Percentiles rank a stretch among this genome's conserved stretches.
Evolutionary conservation across 35 echinoderm and acorn worm species (phyloP).

Genomic region (Ophiothrix spiculata): DNA sequence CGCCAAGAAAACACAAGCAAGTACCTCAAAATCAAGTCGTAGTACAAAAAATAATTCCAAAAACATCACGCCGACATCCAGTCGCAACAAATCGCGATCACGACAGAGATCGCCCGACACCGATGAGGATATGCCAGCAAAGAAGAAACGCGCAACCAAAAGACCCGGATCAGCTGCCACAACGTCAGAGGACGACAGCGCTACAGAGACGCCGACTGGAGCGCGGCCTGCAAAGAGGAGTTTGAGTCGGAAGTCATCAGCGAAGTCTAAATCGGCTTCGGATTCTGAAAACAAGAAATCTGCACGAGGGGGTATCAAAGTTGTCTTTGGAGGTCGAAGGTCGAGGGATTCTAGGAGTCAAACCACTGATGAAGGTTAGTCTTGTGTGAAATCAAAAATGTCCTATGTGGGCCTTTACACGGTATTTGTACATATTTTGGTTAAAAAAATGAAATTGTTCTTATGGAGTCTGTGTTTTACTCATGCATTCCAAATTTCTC

Average conservation of each 20-base stretch:
- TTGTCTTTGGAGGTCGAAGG: background rate
- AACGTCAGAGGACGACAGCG: background rate
- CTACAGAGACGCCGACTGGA: background rate
- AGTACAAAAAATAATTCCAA: background rate
- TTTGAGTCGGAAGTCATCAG: background rate
- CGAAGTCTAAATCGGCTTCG: constrained; percentile 23
- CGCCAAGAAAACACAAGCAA: background rate
- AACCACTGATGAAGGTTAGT: constrained; percentile 25
- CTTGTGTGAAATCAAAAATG: background rate
- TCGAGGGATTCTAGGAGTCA: background rate
- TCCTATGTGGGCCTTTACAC: too few relatives aligned
- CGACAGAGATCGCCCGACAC: background rate
- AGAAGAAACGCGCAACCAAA: background rate
- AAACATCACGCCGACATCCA: background rate
- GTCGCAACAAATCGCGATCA: background rate
- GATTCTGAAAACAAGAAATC: background rate
- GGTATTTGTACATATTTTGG: too few relatives aligned
- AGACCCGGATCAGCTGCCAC: background rate
- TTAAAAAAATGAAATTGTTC: too few relatives aligned
- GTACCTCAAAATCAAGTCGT: background rate
- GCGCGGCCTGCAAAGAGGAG: constrained; percentile 18
- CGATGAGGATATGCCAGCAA: background rate
- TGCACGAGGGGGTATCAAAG: background rate
- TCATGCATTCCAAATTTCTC: too few relatives aligned
- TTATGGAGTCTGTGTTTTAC: too few relatives aligned